Conservation (phyloP, 2,113 vertebrate genomes). For the Cinclus mexicanus region DNA sequence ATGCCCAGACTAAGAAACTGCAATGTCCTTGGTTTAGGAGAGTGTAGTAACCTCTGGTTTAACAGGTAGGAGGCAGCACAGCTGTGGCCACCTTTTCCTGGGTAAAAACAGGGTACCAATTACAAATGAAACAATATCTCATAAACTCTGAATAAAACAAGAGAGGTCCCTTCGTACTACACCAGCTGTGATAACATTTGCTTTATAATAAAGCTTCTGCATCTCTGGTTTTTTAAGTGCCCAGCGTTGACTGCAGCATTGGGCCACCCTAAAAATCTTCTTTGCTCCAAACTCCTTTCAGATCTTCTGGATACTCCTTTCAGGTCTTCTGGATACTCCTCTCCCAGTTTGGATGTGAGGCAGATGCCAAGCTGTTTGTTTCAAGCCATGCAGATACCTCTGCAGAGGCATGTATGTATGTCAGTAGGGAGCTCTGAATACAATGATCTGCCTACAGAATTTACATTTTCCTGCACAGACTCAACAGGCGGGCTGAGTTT, state of each 20-base stretch:
- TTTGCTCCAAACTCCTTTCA: neutral
- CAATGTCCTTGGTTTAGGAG: neutral
- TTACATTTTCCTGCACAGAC: neutral
- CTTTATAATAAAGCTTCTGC: neutral
- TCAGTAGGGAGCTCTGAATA: neutral
- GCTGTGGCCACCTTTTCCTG: neutral
- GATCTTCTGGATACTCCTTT: neutral
- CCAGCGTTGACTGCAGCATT: neutral
- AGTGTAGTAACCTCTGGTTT: fast-evolving
- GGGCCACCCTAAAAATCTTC: neutral
- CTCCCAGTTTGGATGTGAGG: neutral
- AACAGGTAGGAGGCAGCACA: neutral
- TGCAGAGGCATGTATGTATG: fast-evolving
- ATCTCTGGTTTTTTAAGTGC: neutral
- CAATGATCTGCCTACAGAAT: neutral
- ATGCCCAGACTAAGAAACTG: neutral
- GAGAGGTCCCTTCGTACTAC: neutral
- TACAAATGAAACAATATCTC: neutral
- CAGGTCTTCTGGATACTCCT: neutral
- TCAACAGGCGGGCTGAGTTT: neutral
- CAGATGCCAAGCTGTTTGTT: neutral
- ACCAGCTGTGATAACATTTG: neutral
- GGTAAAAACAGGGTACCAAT: neutral
- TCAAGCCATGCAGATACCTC: neutral
- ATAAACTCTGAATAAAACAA: neutral